Conservation (phyloP, 1,140 invertebrate species). For the Nomia melanderi region DNA sequence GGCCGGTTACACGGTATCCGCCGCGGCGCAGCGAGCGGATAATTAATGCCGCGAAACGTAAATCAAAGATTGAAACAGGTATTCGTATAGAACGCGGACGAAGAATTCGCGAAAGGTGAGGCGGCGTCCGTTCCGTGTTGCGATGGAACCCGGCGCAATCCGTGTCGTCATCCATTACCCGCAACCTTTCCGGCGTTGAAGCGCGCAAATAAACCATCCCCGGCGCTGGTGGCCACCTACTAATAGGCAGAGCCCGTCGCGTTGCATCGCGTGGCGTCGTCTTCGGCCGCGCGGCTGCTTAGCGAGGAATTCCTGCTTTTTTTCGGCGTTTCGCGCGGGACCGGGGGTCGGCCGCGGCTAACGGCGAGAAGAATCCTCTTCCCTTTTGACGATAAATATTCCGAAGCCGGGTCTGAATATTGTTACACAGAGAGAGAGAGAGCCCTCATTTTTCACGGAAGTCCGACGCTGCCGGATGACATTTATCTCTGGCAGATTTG, state of each 20-base stretch:
- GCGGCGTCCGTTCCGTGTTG: not conserved
- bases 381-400: slow-evolving; percentile 12
- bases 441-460: slow-evolving; percentile 39
- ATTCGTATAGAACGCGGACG: slow-evolving; percentile 1
- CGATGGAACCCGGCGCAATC: not conserved
- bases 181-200: slow-evolving; percentile 25
- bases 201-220: slow-evolving; percentile 1
- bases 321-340: slow-evolving; percentile 29
- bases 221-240: slow-evolving; percentile 4
- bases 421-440: slow-evolving; percentile 6
- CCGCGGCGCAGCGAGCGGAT: not conserved
- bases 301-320: slow-evolving; percentile 47
- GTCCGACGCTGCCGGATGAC: slow-evolving; percentile 10
- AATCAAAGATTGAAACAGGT: slow-evolving; percentile 1
- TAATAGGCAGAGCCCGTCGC: slow-evolving; percentile 20
- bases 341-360: too few species aligned
- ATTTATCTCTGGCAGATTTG: too few species aligned
- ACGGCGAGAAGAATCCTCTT: slow-evolving; percentile 42
- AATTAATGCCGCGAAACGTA: slow-evolving; percentile 21
- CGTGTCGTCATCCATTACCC: slow-evolving; percentile 21
- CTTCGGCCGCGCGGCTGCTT: slow-evolving; percentile 2
- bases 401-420: not conserved
- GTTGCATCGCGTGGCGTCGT: too few species aligned
- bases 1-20: not conserved
- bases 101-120: slow-evolving; percentile 5